Evolutionary conservation across 1,140 invertebrate genomes (phyloP).

Genomic region (Lordiphosa stackelbergi): DNA sequence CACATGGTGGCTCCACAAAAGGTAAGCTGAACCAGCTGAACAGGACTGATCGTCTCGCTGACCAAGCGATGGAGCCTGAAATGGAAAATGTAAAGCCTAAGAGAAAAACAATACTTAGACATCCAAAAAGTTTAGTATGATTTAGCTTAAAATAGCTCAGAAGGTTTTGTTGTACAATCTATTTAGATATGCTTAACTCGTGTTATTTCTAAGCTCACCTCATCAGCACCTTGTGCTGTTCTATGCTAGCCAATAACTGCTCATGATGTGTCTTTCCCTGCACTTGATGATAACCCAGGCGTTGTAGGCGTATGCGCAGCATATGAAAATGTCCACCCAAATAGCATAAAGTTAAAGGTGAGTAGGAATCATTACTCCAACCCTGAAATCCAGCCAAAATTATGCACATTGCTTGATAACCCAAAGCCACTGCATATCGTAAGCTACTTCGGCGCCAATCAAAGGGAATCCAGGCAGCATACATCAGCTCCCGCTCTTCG

Average conservation of each 20-base stretch:
- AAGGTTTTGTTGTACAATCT: too few relatives aligned
- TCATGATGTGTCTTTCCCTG: conserved; percentile 1
- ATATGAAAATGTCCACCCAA: conserved; percentile 41
- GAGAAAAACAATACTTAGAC: too few relatives aligned
- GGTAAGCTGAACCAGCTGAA: conserved; percentile 41
- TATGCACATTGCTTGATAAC: conserved; percentile 28
- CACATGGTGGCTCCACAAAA: conserved; percentile 51
- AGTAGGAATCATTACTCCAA: conserved; percentile 33
- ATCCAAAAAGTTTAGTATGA: too few relatives aligned
- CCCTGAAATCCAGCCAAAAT: conserved; percentile 21
- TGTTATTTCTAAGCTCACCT: conserved; percentile 16
- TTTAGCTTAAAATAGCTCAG: too few relatives aligned
- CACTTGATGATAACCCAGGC: conserved; percentile 16
- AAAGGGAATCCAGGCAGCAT: conserved; percentile 46
- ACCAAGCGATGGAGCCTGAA: conserved; percentile 33
- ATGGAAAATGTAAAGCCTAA: neutral
- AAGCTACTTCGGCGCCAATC: conserved; percentile 11
- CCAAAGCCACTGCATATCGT: conserved; percentile 14
- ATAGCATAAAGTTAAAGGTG: conserved; percentile 37
- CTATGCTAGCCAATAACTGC: conserved; percentile 15
- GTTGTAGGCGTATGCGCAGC: conserved; percentile 30
- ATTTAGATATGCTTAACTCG: too few relatives aligned
- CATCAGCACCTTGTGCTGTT: conserved; percentile 43
- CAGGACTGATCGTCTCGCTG: conserved; percentile 22
- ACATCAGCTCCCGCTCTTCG: conserved; percentile 16